A percentile compares a stretch with the other conserved stretches of the same genome.
phyloP scores from a whole-genome alignment of 2,888 invertebrate genomes.

The Heliconius erato region DNA sequence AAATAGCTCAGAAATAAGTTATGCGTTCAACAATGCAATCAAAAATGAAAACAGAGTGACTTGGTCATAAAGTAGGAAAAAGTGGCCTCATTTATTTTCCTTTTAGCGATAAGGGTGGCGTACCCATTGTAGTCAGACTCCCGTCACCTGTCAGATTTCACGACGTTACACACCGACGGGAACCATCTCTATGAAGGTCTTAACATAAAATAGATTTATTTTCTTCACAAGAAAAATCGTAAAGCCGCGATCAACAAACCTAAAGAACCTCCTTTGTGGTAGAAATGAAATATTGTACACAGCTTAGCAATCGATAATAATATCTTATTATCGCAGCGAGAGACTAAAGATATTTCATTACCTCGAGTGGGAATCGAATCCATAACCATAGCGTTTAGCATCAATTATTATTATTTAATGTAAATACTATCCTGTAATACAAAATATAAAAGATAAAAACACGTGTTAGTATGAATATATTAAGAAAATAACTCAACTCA shows the following conservation, averaged over 20 bases:
- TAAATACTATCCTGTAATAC: too few relatives aligned
- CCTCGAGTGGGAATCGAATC: too few relatives aligned
- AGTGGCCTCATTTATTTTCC: slow-evolving; percentile 78
- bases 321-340: too few relatives aligned
- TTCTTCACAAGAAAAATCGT: slow-evolving; percentile 34
- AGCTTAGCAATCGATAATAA: neutral
- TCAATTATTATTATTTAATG: too few relatives aligned
- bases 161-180: slow-evolving; percentile 61
- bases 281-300: neutral
- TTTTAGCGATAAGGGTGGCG: slow-evolving; percentile 74
- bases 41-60: slow-evolving; percentile 67
- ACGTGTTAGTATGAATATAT: neutral
- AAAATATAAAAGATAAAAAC: too few relatives aligned
- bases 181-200: slow-evolving; percentile 58
- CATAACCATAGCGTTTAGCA: too few relatives aligned
- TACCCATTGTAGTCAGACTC: slow-evolving; percentile 68
- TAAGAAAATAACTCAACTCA: neutral
- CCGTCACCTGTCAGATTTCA: slow-evolving; percentile 78
- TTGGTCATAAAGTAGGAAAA: slow-evolving; percentile 71
- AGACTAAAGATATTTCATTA: too few relatives aligned
- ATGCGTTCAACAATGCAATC: slow-evolving; percentile 60
- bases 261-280: neutral
- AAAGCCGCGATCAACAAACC: slow-evolving; percentile 15
- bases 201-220: slow-evolving; percentile 52
- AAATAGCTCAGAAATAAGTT: slow-evolving; percentile 18